These are phyloP conservation scores for Digitonthophagus gazella DNA, from an alignment of 2,888 invertebrate species.

Conservation along the genomic window DNA sequence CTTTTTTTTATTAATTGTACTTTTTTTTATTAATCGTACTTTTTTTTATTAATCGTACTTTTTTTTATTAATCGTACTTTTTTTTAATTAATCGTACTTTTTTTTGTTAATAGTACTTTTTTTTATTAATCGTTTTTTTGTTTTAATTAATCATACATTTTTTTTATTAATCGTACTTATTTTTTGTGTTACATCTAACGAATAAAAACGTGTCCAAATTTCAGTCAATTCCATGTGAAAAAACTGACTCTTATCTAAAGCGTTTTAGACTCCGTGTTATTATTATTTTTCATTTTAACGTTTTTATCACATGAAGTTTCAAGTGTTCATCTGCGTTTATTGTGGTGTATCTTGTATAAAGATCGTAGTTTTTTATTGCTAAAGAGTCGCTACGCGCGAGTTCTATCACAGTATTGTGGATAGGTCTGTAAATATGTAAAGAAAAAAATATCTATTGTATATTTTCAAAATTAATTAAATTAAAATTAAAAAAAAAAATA, in stretches of 20 bases:
- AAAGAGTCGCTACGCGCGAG: slow-evolving; percentile 16
- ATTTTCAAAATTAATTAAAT: not conserved
- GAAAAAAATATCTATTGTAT: not conserved
- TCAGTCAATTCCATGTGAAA: too few species aligned
- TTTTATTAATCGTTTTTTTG: too few species aligned
- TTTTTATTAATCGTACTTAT: too few species aligned
- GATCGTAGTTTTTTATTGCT: slow-evolving; percentile 13
- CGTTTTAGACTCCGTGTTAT: not conserved
- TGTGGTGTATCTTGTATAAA: not conserved
- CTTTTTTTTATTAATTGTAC: too few species aligned
- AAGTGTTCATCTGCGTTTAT: not conserved
- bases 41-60: too few species aligned
- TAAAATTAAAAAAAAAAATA: slow-evolving; percentile 4
- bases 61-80: too few species aligned
- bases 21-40: too few species aligned
- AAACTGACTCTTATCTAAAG: not conserved
- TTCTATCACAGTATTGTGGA: slow-evolving; percentile 25
- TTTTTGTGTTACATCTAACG: too few species aligned
- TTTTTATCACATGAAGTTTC: not conserved
- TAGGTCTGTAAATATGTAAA: slow-evolving; percentile 11
- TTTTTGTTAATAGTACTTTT: too few species aligned
- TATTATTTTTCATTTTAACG: not conserved
- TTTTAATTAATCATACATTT: too few species aligned
- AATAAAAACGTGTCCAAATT: too few species aligned
- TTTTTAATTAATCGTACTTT: too few species aligned